These are phyloP conservation scores for Merodon equestris DNA, from an alignment of 2,888 invertebrate genomes.

Conservation along the genomic window DNA sequence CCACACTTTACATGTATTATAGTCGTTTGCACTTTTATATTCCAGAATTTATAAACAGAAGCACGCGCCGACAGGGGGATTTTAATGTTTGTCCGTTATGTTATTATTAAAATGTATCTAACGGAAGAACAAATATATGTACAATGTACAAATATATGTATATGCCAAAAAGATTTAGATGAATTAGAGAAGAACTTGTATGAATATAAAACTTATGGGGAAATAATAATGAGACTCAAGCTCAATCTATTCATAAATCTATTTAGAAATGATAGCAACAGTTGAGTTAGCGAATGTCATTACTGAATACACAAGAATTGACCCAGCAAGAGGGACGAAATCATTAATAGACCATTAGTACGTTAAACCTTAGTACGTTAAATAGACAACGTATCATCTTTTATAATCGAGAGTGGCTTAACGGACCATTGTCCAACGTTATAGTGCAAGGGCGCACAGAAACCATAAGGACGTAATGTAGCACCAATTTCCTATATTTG, in stretches of 20 bases:
- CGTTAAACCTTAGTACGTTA: constrained; percentile 9
- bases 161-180: no score
- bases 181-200: no score
- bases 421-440: constrained; percentile 25
- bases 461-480: background rate
- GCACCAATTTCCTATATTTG: constrained; percentile 5
- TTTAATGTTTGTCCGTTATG: no score
- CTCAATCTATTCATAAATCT: constrained; percentile 9
- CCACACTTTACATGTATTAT: no score
- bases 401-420: constrained; percentile 15
- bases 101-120: no score
- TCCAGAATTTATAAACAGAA: no score
- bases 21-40: no score
- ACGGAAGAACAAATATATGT: no score
- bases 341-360: constrained; percentile 24
- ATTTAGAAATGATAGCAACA: constrained; percentile 18
- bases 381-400: constrained; percentile 2
- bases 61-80: no score
- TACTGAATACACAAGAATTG: constrained; percentile 14
- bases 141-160: no score
- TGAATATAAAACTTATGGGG: no score
- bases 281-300: constrained; percentile 16
- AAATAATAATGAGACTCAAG: no score
- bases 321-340: background rate
- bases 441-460: background rate